These are phyloP conservation scores for Cecropterus lyciades DNA, from an alignment of 1,140 invertebrate genomes.

Conservation along the genomic window DNA sequence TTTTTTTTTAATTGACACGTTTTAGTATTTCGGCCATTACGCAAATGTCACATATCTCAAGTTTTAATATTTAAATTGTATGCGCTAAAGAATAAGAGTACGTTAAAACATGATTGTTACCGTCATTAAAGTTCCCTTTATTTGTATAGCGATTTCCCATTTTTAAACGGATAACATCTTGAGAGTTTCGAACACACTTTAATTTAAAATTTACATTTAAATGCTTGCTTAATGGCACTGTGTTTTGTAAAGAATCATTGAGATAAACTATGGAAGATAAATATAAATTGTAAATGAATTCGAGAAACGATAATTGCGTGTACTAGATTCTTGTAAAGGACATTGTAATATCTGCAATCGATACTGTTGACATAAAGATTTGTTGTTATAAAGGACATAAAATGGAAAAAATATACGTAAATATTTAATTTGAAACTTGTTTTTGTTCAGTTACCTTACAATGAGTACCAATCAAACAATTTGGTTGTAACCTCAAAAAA, in stretches of 20 bases:
- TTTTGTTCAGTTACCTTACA: conserved; percentile 47
- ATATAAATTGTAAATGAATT: conserved; percentile 45
- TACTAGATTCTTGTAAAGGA: conserved; percentile 55
- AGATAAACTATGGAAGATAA: conserved; percentile 46
- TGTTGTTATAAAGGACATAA: conserved; percentile 78
- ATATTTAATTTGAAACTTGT: conserved; percentile 76
- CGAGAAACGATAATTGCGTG: conserved; percentile 44
- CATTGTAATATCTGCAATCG: conserved; percentile 62
- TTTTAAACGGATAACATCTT: conserved; percentile 61
- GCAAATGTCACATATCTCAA: conserved; percentile 59
- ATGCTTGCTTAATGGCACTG: conserved; percentile 58
- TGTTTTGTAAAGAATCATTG: conserved; percentile 48
- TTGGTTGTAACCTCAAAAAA: no score
- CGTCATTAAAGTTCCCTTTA: conserved; percentile 48
- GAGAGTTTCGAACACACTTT: conserved; percentile 54
- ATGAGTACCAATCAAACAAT: no score
- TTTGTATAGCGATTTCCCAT: conserved; percentile 56
- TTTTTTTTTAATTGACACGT: conserved; percentile 61
- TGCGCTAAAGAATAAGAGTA: conserved; percentile 30
- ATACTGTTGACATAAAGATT: conserved; percentile 73
- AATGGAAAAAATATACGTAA: conserved; percentile 80
- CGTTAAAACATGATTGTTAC: conserved; percentile 50
- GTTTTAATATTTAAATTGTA: conserved; percentile 34
- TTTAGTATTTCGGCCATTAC: conserved; percentile 47
- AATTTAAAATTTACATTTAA: conserved; percentile 60